Evolutionary conservation across 2,113 vertebrate species (phyloP).

Genomic region (Heterotis niloticus): DNA sequence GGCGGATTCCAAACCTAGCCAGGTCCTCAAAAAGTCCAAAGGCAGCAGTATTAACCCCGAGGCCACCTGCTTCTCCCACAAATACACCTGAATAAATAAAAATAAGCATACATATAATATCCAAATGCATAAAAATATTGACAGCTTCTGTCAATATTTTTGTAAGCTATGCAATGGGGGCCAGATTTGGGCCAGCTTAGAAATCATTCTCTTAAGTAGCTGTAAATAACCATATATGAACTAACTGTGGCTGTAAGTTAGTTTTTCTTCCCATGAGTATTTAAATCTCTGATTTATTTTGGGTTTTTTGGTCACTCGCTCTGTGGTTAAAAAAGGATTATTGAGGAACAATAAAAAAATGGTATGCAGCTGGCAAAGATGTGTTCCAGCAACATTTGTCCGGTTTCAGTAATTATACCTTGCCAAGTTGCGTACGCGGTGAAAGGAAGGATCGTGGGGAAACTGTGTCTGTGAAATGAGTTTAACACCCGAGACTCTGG

Average conservation of each 20-base stretch:
- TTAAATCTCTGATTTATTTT: slow-evolving; percentile 6
- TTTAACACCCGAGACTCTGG: background rate
- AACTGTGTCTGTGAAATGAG: background rate
- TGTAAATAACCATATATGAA: slow-evolving; percentile 20
- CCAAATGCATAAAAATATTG: background rate
- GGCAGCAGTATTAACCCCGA: background rate
- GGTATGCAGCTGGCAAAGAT: too few species aligned
- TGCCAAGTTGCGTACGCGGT: background rate
- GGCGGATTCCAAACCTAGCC: too few species aligned
- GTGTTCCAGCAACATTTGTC: too few species aligned
- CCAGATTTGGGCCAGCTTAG: slow-evolving; percentile 16
- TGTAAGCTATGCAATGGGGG: background rate
- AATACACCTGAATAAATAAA: too few species aligned
- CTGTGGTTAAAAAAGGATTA: background rate
- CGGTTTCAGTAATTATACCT: too few species aligned
- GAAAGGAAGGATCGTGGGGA: background rate
- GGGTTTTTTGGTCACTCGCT: background rate
- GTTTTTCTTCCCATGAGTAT: background rate
- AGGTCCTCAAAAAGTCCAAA: background rate
- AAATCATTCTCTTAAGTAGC: background rate
- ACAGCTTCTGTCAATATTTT: slow-evolving; percentile 5
- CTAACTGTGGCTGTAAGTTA: background rate
- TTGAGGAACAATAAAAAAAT: background rate
- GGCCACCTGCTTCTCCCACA: too few species aligned
- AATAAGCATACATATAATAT: too few species aligned